Conservation (phyloP, 2,888 invertebrate species). For the Strigamia transsilvanica region DNA sequence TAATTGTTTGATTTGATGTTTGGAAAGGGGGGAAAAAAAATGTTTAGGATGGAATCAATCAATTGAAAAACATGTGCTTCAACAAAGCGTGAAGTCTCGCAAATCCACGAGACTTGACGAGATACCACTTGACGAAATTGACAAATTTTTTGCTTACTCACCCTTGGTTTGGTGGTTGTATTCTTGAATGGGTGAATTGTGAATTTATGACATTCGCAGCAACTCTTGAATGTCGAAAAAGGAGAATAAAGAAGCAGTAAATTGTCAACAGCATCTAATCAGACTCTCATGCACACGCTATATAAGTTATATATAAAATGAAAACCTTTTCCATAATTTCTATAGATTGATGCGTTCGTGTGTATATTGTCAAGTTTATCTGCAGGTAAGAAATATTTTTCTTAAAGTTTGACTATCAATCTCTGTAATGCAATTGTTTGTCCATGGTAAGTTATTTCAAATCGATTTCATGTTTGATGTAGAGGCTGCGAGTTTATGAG, state of each 20-base stretch:
- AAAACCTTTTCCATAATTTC: no score
- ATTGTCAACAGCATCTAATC: no score
- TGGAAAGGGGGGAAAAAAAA: not conserved
- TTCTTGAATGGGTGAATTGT: slow-evolving; percentile 23
- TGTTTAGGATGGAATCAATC: slow-evolving; percentile 12
- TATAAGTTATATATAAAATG: no score
- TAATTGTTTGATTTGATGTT: not conserved
- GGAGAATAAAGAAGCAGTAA: not conserved
- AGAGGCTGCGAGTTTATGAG: no score
- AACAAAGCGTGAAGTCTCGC: slow-evolving; percentile 45
- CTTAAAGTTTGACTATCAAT: no score
- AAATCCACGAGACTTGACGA: slow-evolving; percentile 48
- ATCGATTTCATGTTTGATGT: no score
- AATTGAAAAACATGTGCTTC: slow-evolving; percentile 4
- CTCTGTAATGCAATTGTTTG: no score
- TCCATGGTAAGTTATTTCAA: no score
- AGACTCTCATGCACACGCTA: no score
- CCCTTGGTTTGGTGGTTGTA: not conserved
- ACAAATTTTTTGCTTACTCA: slow-evolving; percentile 42
- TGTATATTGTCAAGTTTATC: no score
- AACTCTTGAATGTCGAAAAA: not conserved
- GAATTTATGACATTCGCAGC: slow-evolving; percentile 27
- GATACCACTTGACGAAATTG: slow-evolving; percentile 35
- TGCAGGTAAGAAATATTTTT: no score
- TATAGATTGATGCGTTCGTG: no score